These are phyloP conservation scores for Campopleginae sp. DNA, from an alignment of 2,888 invertebrate species.

Conservation along the genomic window DNA sequence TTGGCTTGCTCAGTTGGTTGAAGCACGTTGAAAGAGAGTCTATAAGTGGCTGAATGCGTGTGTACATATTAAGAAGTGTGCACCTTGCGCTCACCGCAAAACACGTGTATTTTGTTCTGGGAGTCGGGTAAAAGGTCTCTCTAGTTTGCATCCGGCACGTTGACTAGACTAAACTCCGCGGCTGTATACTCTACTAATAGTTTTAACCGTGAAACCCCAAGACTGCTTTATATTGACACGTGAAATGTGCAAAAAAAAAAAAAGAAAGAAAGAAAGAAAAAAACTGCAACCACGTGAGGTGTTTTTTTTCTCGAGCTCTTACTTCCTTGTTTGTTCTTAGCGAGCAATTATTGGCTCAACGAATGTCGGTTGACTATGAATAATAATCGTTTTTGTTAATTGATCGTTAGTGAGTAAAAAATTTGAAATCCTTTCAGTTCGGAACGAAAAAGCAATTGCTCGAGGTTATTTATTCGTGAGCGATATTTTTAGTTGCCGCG, in stretches of 20 bases:
- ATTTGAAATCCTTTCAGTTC: neutral
- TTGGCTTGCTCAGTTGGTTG: neutral
- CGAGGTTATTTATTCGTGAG: neutral
- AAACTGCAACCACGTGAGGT: conserved; percentile 39
- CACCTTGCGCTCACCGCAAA: conserved; percentile 51
- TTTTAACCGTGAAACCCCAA: conserved; percentile 76
- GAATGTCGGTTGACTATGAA: conserved; percentile 1
- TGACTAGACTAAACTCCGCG: conserved; percentile 29
- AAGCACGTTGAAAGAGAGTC: conserved; percentile 43
- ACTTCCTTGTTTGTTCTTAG: conserved; percentile 32
- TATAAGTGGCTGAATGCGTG: conserved; percentile 13
- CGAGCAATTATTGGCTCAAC: conserved; percentile 11
- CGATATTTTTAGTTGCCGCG: neutral
- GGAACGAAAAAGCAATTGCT: neutral
- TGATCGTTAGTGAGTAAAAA: conserved; percentile 5
- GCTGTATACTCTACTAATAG: conserved; percentile 68
- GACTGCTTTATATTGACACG: conserved; percentile 36
- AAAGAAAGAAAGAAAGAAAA: neutral
- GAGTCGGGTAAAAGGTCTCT: conserved; percentile 51
- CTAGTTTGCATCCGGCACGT: conserved; percentile 62
- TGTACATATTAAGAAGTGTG: conserved; percentile 4
- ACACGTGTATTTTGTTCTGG: conserved; percentile 54
- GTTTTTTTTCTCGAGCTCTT: conserved; percentile 57
- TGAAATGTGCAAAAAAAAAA: conserved; percentile 29
- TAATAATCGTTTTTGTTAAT: neutral